phyloP scores from a whole-genome alignment of 2,797 vertebrate species.

The Notolabrus celidotus region DNA sequence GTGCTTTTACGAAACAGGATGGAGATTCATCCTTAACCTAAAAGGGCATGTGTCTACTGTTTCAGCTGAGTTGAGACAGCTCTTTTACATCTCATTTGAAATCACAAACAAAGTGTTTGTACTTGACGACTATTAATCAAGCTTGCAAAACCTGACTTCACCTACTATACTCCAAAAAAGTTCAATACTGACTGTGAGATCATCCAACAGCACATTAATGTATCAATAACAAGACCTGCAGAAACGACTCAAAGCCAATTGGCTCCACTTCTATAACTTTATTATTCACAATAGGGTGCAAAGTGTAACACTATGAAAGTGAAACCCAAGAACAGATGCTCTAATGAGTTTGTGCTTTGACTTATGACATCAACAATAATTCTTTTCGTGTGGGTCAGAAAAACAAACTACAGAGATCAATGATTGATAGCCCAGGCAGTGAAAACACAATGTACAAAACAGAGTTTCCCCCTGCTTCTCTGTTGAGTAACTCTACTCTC shows the following conservation, averaged over 20 bases:
- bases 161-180: slow-evolving; percentile 17
- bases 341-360: neutral
- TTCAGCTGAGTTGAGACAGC: slow-evolving; percentile 4
- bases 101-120: slow-evolving; percentile 8
- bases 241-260: slow-evolving; percentile 14
- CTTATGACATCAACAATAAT: slow-evolving; percentile 9
- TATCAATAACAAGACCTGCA: slow-evolving; percentile 15
- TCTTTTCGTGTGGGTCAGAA: slow-evolving; percentile 6
- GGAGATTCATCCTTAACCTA: slow-evolving; percentile 25
- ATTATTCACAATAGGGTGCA: slow-evolving; percentile 27
- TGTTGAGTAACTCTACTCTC: neutral
- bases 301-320: slow-evolving; percentile 25
- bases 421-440: slow-evolving; percentile 2
- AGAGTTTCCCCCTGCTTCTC: neutral
- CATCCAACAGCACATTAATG: slow-evolving; percentile 6
- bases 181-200: slow-evolving; percentile 15
- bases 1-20: slow-evolving; percentile 32
- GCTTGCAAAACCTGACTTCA: slow-evolving; percentile 1
- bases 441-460: neutral
- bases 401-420: neutral
- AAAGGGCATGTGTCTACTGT: slow-evolving; percentile 7
- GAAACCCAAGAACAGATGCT: slow-evolving; percentile 16
- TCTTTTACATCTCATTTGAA: slow-evolving; percentile 21
- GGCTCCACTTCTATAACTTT: slow-evolving; percentile 20
- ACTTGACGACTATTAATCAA: slow-evolving; percentile 14